phyloP scores from a whole-genome alignment of 1,140 invertebrate species.

The Pogonomyrmex californicus region DNA sequence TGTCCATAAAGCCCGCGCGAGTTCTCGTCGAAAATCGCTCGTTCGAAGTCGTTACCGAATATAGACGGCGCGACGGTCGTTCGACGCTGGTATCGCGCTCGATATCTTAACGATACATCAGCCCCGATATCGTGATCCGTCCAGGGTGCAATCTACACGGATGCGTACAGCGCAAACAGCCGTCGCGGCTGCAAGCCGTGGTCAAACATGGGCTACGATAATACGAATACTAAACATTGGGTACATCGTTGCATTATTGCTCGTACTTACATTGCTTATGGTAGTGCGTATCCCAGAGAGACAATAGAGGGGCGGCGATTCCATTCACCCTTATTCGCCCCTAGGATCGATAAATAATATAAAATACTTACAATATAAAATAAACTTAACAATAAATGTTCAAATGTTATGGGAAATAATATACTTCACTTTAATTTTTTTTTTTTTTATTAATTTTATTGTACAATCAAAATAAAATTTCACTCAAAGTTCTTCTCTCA shows the following conservation, averaged over 20 bases:
- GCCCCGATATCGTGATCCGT: slow-evolving; percentile 72
- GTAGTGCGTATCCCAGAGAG: slow-evolving; percentile 49
- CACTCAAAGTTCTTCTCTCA: not conserved
- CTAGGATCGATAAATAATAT: not conserved
- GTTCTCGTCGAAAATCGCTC: slow-evolving; percentile 54
- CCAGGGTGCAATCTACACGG: slow-evolving; percentile 63
- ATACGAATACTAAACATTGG: slow-evolving; percentile 82
- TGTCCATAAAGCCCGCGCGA: slow-evolving; percentile 46
- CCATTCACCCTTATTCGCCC: not conserved
- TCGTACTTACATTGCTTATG: slow-evolving; percentile 69
- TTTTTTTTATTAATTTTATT: not conserved
- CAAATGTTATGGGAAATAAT: not conserved
- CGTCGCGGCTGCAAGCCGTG: slow-evolving; percentile 76
- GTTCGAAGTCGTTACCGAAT: slow-evolving; percentile 70
- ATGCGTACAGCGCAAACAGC: slow-evolving; percentile 77
- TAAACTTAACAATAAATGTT: not conserved
- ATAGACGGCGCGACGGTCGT: slow-evolving; percentile 61
- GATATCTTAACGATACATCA: slow-evolving; percentile 84
- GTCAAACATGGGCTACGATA: slow-evolving; percentile 82
- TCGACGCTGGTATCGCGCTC: slow-evolving; percentile 77
- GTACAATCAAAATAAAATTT: not conserved
- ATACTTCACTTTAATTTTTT: too few relatives aligned
- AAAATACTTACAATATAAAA: not conserved
- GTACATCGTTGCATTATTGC: slow-evolving; percentile 80
- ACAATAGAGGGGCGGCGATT: slow-evolving; percentile 11